Base-by-base conservation (phyloP, 2,797 vertebrate species). In the Adrianichthys oophorus region DNA sequence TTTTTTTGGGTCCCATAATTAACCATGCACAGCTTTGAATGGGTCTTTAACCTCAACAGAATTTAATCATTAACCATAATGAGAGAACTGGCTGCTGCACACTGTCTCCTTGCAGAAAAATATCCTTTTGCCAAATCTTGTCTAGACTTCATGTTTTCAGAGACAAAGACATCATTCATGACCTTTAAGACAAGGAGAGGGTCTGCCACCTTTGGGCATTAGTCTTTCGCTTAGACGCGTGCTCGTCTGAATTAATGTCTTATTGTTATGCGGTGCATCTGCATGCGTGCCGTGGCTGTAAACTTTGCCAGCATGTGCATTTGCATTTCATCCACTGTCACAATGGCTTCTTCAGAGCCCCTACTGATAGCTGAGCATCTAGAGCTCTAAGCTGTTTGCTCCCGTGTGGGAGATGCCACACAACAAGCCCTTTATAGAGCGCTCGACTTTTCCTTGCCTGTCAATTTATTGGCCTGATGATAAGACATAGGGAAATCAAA, bases 51-150 rank as follows among this genome's bases (percentile, higher is more conserved):
- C 82, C 85, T 83, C 78, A 78, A 68, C 64, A 17, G 52, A 63
- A 66, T 79, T 82, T 89, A 87, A 87, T 83, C 82, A 66, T 89
- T 89, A 87, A 80, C 55, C 32, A 68, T 79, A 62, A 62, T 56
- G 52, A 53, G 47, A 53, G 19, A 49, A 67, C 62, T 55, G 65
- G 50, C 60, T 56, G 69, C 77, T 61, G 62, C 56, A 78, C 59
- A 48, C 49, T 15, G 23, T 48, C 52, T 54, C 66, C 56, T 55
- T 7, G 24, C 58, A 44, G 29, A 29, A 70, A 32, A 67, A 78
- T 57, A 72, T 60, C 59, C 68, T 56, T 14, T 62, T 77, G 56
- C 40, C 65, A 81, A 79, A 82, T 66, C 73, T 68, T 46, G 60
- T 79, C 74, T 69, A 53, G 70, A 79, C 69, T 66, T 56, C 48